Conservation (phyloP, 2,888 invertebrate species). For the Catocala nupta region DNA sequence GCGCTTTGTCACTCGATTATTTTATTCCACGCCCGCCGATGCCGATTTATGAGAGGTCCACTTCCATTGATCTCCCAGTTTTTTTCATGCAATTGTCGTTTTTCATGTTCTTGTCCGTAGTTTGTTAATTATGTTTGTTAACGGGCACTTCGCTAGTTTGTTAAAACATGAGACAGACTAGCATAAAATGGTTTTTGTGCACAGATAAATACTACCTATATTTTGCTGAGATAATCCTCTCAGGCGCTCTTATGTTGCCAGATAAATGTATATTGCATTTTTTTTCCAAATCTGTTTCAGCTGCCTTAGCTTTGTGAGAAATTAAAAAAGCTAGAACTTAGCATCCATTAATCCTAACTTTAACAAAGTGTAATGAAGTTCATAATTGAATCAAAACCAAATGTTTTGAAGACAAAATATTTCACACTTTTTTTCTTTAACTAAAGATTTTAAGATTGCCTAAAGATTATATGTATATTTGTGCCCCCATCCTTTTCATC, state of each 20-base stretch:
- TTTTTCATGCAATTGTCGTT: constrained; percentile 48
- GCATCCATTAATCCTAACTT: neutral
- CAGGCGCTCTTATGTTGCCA: constrained; percentile 42
- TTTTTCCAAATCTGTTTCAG: constrained; percentile 39
- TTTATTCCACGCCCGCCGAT: constrained; percentile 58
- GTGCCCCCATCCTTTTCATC: no score
- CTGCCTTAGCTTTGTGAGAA: neutral
- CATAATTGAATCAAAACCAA: constrained; percentile 15
- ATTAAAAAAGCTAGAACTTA: constrained; percentile 27
- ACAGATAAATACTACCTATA: constrained; percentile 34
- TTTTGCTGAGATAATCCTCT: constrained; percentile 46
- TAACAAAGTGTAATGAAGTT: constrained; percentile 5
- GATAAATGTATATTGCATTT: constrained; percentile 49
- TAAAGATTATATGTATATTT: no score
- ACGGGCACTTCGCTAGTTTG: constrained; percentile 26
- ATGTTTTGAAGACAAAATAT: constrained; percentile 4
- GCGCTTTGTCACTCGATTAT: constrained; percentile 70
- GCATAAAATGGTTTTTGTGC: constrained; percentile 33
- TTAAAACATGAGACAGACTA: constrained; percentile 19
- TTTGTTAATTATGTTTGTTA: constrained; percentile 42
- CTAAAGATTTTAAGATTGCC: neutral
- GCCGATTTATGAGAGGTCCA: constrained; percentile 64
- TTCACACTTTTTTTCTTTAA: constrained; percentile 1
- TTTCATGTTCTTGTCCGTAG: constrained; percentile 45
- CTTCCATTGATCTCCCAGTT: constrained; percentile 52